These are phyloP conservation scores for Chrysochloris asiatica DNA, from an alignment of 2,113 vertebrate genomes.

Conservation along the genomic window DNA sequence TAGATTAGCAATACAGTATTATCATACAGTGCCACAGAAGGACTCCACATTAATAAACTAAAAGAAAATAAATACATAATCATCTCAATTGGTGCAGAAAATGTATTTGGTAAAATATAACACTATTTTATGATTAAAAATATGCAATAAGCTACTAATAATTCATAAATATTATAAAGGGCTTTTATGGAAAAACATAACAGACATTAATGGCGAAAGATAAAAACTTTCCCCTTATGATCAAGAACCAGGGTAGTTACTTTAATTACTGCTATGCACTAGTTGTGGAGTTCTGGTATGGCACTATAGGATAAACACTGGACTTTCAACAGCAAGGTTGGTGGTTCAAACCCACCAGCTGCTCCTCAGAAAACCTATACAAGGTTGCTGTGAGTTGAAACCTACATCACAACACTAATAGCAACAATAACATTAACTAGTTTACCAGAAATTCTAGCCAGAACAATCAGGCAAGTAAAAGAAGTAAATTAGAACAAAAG, in stretches of 20 bases:
- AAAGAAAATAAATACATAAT: neutral
- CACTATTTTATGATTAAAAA: neutral
- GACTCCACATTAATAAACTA: neutral
- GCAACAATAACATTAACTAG: too few species aligned
- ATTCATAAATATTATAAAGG: neutral
- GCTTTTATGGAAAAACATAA: neutral
- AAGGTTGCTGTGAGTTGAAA: too few species aligned
- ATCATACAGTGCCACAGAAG: too few species aligned
- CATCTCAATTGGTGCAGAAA: neutral
- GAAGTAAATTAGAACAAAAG: neutral
- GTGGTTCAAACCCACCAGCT: too few species aligned
- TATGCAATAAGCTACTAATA: neutral
- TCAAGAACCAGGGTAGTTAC: neutral
- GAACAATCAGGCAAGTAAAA: neutral
- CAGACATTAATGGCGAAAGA: neutral
- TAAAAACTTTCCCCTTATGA: neutral
- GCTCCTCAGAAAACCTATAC: too few species aligned
- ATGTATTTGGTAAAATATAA: neutral
- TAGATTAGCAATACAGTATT: too few species aligned
- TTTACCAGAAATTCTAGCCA: neutral
- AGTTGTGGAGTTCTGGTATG: too few species aligned
- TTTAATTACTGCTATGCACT: neutral
- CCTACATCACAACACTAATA: too few species aligned
- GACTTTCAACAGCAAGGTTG: too few species aligned
- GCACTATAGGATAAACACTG: too few species aligned